Percentiles rank a stretch among this genome's conserved stretches.
Evolutionary conservation across 2,113 vertebrate species (phyloP).

Genomic region (Lanius ludovicianus): DNA sequence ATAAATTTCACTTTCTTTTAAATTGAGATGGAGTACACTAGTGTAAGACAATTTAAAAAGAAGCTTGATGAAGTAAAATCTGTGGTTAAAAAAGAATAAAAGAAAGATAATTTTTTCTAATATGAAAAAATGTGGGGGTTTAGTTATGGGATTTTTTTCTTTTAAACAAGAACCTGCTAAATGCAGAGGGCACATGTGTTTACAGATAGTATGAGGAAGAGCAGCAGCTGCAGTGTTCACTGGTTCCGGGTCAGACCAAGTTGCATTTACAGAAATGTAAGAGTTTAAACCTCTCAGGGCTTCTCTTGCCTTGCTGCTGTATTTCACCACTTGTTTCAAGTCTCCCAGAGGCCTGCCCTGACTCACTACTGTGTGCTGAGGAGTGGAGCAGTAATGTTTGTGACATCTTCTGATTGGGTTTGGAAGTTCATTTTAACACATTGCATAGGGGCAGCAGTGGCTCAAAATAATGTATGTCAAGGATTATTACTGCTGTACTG

Average conservation of each 20-base stretch:
- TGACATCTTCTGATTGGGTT: constrained; percentile 34
- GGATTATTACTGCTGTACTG: constrained; percentile 41
- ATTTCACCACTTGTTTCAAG: background rate
- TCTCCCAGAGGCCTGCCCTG: constrained; percentile 39
- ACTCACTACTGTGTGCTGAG: background rate
- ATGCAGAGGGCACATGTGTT: background rate
- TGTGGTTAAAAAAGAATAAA: background rate
- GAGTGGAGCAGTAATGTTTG: constrained; percentile 30
- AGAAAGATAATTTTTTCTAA: background rate
- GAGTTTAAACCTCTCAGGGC: background rate
- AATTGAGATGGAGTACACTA: background rate
- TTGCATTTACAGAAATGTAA: background rate
- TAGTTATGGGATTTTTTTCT: background rate
- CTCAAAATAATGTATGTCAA: constrained; percentile 58
- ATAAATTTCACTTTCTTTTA: background rate
- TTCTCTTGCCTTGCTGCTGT: background rate
- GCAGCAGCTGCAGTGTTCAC: background rate
- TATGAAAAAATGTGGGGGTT: rapidly evolving
- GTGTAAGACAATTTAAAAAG: background rate
- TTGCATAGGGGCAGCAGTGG: background rate
- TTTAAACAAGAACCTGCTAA: background rate
- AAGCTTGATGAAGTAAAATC: background rate
- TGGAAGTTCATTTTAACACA: constrained; percentile 20
- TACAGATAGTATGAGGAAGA: background rate
- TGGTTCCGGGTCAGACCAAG: background rate